phyloP scores from a whole-genome alignment of 2,888 invertebrate genomes.

The Drosophila phalerata region DNA sequence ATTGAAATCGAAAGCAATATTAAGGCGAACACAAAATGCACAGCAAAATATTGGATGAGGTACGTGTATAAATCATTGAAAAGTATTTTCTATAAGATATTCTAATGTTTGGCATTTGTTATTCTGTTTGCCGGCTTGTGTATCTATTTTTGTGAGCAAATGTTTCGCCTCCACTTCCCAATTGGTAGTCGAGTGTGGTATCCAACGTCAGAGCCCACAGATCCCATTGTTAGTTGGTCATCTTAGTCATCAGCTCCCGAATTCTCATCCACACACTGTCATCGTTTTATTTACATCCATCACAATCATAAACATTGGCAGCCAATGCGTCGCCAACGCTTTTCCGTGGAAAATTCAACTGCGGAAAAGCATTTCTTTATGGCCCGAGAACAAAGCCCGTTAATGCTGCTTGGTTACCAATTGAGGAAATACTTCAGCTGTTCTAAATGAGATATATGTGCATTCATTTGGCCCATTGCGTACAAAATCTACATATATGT shows the following conservation, averaged over 20 bases:
- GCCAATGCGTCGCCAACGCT: conserved; percentile 48
- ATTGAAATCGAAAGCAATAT: conserved; percentile 34
- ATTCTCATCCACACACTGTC: conserved; percentile 31
- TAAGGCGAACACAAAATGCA: conserved; percentile 72
- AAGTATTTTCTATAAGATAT: conserved; percentile 5
- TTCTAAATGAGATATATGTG: background rate
- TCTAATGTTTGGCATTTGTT: conserved; percentile 10
- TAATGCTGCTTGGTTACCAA: conserved; percentile 4
- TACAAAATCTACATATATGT: conserved; percentile 1
- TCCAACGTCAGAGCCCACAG: conserved; percentile 25
- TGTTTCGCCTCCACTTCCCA: conserved; percentile 41
- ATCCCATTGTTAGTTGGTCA: conserved; percentile 27
- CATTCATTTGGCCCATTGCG: conserved; percentile 1
- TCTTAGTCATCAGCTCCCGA: conserved; percentile 59
- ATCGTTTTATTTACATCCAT: conserved; percentile 69
- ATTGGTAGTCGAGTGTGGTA: conserved; percentile 31
- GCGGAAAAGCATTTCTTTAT: conserved; percentile 59
- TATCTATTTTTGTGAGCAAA: conserved; percentile 55
- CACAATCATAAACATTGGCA: conserved; percentile 58
- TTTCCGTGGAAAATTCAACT: conserved; percentile 40
- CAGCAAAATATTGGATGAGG: conserved; percentile 83
- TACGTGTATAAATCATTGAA: conserved; percentile 51
- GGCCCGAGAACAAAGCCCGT: conserved; percentile 40
- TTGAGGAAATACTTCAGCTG: conserved; percentile 55
- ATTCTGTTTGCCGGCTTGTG: conserved; percentile 28